These are phyloP conservation scores for Allygus modestus DNA, from an alignment of 2,888 invertebrate genomes.

Conservation along the genomic window DNA sequence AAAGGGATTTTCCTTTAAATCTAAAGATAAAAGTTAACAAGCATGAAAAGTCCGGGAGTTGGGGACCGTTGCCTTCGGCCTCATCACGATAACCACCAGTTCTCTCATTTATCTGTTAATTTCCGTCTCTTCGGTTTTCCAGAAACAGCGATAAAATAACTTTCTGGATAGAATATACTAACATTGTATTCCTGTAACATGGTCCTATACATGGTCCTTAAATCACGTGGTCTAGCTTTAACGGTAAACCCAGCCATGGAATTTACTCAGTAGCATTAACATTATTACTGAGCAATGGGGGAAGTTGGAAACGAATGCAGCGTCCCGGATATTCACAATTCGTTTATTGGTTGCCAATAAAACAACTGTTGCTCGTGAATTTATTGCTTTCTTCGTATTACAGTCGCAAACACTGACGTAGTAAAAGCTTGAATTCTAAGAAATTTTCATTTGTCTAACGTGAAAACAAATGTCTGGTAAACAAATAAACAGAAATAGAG, in stretches of 20 bases:
- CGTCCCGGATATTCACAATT: conserved; percentile 14
- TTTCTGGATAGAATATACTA: not conserved
- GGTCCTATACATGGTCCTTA: too few relatives aligned
- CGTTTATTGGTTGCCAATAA: conserved; percentile 35
- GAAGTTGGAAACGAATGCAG: not conserved
- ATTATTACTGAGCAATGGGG: too few relatives aligned
- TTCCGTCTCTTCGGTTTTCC: not conserved
- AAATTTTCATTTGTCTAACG: too few relatives aligned
- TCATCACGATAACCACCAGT: conserved; percentile 6
- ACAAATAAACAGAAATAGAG: too few relatives aligned
- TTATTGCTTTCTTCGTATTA: conserved; percentile 8
- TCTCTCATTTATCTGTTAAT: conserved; percentile 15
- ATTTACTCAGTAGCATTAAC: too few relatives aligned
- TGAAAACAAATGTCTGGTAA: too few relatives aligned
- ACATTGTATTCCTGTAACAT: too few relatives aligned
- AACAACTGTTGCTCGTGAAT: conserved; percentile 26
- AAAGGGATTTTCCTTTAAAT: conserved; percentile 34
- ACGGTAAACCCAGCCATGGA: too few relatives aligned
- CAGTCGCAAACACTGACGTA: not conserved
- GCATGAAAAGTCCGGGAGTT: conserved; percentile 12
- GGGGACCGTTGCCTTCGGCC: not conserved
- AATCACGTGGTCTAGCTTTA: too few relatives aligned
- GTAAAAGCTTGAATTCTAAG: not conserved
- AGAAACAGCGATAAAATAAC: not conserved
- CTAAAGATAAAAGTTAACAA: conserved; percentile 39